Conservation (phyloP, 2,888 invertebrate genomes). For the Spilarctia lutea region DNA sequence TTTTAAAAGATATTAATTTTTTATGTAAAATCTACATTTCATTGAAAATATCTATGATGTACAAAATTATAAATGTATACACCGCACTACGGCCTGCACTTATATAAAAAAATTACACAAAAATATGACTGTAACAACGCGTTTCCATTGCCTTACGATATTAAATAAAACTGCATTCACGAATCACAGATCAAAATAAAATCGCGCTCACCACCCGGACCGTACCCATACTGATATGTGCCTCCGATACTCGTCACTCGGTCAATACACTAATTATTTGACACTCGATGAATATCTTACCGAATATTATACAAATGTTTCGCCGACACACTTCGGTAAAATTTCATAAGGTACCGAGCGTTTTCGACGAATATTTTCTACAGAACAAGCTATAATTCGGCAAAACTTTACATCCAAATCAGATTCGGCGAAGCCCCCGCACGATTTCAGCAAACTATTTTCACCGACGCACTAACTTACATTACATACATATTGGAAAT, state of each 20-base stretch:
- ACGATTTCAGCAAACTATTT: constrained; percentile 36
- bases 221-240: constrained; percentile 78
- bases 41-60: constrained; percentile 55
- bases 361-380: constrained; percentile 30
- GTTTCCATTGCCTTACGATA: constrained; percentile 50
- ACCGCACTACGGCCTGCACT: constrained; percentile 62
- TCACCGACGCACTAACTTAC: constrained; percentile 55
- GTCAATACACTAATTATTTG: constrained; percentile 25
- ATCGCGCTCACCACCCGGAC: constrained; percentile 62
- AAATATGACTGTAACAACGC: constrained; percentile 60
- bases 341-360: constrained; percentile 10
- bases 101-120: constrained; percentile 58
- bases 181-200: constrained; percentile 78
- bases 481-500: constrained; percentile 78
- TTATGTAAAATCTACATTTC: constrained; percentile 52
- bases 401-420: constrained; percentile 27
- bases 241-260: constrained; percentile 51
- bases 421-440: constrained; percentile 24
- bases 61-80: constrained; percentile 61
- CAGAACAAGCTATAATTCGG: constrained; percentile 37
- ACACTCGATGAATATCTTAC: constrained; percentile 13
- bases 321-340: constrained; percentile 19
- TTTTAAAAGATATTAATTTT: constrained; percentile 51
- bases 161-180: constrained; percentile 72
- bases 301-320: constrained; percentile 17